Conservation (phyloP, 2,113 vertebrate genomes). For the Aptenodytes forsteri region DNA sequence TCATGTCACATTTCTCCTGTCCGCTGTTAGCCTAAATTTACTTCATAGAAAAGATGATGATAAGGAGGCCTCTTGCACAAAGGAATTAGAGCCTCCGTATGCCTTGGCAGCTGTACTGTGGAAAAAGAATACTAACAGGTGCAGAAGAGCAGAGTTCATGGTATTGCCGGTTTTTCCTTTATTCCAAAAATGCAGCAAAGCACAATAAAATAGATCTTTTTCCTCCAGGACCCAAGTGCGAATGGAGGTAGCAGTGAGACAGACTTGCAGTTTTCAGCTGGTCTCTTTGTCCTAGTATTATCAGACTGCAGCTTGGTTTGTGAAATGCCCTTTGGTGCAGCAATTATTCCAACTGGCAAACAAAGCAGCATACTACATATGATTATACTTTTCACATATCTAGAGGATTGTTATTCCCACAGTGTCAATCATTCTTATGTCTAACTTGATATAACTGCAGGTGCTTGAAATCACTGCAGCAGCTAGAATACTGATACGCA, state of each 20-base stretch:
- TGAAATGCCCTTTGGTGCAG: not conserved
- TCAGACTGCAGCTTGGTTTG: not conserved
- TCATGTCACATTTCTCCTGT: not conserved
- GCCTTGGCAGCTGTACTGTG: not conserved
- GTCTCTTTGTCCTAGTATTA: not conserved
- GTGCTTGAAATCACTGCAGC: conserved; percentile 15
- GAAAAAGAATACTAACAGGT: not conserved
- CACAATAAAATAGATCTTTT: not conserved
- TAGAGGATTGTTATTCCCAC: too few relatives aligned
- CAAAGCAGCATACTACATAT: not conserved
- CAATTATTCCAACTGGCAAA: not conserved
- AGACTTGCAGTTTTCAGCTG: not conserved
- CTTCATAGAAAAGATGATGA: not conserved
- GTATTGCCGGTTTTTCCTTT: not conserved
- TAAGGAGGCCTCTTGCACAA: not conserved
- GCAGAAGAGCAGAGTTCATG: not conserved
- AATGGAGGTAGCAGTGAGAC: not conserved
- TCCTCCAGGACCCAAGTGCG: not conserved
- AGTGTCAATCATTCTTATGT: not conserved
- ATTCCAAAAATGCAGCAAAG: not conserved
- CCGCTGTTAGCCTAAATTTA: conserved; percentile 6
- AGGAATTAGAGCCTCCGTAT: conserved; percentile 2
- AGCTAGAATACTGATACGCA: not conserved
- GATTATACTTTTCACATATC: not conserved
- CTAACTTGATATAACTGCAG: conserved; percentile 53